Evolutionary conservation across 2,888 invertebrate genomes (phyloP).

Genomic region (Cryptus viduatorius): DNA sequence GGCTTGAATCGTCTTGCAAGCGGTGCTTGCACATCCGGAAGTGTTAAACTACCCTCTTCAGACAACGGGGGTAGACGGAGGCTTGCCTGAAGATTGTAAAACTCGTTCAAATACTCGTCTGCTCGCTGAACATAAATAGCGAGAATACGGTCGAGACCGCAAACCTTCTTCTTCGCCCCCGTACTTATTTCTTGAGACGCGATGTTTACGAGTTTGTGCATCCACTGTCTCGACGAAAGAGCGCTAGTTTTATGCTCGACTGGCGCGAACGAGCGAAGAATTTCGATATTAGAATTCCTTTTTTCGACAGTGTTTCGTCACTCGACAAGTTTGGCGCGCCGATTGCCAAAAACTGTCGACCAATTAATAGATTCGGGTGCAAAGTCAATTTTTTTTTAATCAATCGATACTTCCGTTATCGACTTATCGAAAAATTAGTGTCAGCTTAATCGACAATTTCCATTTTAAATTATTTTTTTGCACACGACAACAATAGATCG

Average conservation of each 20-base stretch:
- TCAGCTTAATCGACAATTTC: too few relatives aligned
- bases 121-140: constrained; percentile 47
- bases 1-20: constrained; percentile 44
- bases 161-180: constrained; percentile 26
- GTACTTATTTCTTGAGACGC: constrained; percentile 39
- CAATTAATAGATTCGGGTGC: background rate
- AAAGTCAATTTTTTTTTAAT: too few relatives aligned
- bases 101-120: constrained; percentile 41
- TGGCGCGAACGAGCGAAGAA: background rate
- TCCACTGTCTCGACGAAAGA: constrained; percentile 29
- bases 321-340: background rate
- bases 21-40: constrained; percentile 34
- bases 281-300: constrained; percentile 26
- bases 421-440: too few relatives aligned
- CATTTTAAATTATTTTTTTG: too few relatives aligned
- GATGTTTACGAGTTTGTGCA: constrained; percentile 50
- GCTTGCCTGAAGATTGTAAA: constrained; percentile 59
- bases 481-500: too few relatives aligned
- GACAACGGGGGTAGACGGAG: constrained; percentile 19
- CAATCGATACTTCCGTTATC: too few relatives aligned
- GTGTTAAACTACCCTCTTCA: constrained; percentile 47
- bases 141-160: constrained; percentile 49
- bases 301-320: constrained; percentile 18
- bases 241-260: constrained; percentile 14
- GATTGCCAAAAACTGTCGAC: background rate